phyloP scores from a whole-genome alignment of 2,888 invertebrate species.

The Cataglyphis livida region DNA sequence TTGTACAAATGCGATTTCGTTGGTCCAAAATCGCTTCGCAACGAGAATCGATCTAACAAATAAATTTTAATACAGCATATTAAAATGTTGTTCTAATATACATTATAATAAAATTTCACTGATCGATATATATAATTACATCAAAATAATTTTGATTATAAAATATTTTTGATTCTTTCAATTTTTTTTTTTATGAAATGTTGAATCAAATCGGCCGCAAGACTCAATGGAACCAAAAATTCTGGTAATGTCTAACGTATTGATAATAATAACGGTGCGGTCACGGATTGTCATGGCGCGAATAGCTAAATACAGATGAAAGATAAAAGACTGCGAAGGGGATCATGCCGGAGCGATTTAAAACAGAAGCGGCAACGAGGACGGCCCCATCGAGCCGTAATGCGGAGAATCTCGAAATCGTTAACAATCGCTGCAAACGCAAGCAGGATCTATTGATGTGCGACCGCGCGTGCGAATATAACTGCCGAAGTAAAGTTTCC shows the following conservation, averaged over 20 bases:
- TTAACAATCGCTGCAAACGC: constrained; percentile 80
- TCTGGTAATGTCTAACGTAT: constrained; percentile 43
- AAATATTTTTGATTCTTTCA: not conserved
- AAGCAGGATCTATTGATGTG: constrained; percentile 80
- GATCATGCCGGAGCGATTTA: constrained; percentile 80
- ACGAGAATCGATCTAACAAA: constrained; percentile 14
- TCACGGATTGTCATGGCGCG: constrained; percentile 61
- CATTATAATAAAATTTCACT: not conserved
- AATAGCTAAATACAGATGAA: constrained; percentile 79
- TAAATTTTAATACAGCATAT: constrained; percentile 16
- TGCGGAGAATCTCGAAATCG: constrained; percentile 77
- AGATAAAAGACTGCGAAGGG: constrained; percentile 74
- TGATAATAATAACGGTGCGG: constrained; percentile 56
- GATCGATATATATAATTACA: not conserved
- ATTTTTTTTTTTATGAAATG: not conserved
- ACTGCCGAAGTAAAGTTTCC: constrained; percentile 75
- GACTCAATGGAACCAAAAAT: not conserved
- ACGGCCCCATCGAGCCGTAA: constrained; percentile 64
- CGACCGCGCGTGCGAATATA: constrained; percentile 83
- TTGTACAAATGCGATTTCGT: constrained; percentile 62
- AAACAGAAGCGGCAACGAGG: constrained; percentile 71
- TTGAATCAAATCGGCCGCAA: not conserved
- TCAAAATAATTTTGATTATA: not conserved
- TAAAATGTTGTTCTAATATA: not conserved
- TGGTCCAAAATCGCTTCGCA: constrained; percentile 52